These are phyloP conservation scores for Vireo griseus DNA, from an alignment of 2,797 vertebrate species.

Conservation along the genomic window DNA sequence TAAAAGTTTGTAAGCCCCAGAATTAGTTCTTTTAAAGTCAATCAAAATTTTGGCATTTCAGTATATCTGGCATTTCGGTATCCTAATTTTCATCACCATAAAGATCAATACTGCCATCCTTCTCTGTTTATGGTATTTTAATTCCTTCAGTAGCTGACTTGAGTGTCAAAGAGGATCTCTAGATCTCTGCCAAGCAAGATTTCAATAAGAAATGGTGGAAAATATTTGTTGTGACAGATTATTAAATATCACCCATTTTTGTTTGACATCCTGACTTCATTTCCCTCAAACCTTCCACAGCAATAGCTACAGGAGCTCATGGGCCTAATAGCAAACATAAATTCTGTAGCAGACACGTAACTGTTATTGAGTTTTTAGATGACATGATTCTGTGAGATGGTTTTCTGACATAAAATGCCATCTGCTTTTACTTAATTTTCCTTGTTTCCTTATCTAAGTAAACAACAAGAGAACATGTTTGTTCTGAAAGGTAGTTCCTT, in stretches of 20 bases:
- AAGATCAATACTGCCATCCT: not conserved
- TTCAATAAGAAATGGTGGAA: constrained; percentile 11
- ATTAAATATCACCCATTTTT: constrained; percentile 17
- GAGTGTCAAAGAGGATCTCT: not conserved
- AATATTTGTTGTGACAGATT: constrained; percentile 5
- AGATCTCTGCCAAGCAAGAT: not conserved
- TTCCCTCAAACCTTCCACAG: constrained; percentile 11
- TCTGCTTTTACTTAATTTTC: constrained; percentile 42
- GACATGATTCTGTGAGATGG: constrained; percentile 32
- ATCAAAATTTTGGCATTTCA: constrained; percentile 45
- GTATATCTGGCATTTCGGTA: constrained; percentile 10
- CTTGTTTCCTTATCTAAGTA: constrained; percentile 34
- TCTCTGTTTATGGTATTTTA: not conserved
- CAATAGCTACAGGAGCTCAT: not conserved
- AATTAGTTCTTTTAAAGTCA: constrained; percentile 27
- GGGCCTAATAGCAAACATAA: constrained; percentile 14
- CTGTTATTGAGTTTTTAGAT: constrained; percentile 26
- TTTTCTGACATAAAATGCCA: constrained; percentile 58
- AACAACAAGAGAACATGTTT: constrained; percentile 18
- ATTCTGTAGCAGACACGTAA: not conserved
- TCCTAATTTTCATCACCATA: constrained; percentile 22
- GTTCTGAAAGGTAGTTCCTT: constrained; percentile 31
- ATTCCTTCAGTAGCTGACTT: not conserved
- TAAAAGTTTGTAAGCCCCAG: not conserved
- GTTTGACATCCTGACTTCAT: not conserved